Evolutionary conservation across 2,113 vertebrate genomes (phyloP), one percentile per base, ranked within the genome.

Genomic region (Casuarius casuarius): DNA sequence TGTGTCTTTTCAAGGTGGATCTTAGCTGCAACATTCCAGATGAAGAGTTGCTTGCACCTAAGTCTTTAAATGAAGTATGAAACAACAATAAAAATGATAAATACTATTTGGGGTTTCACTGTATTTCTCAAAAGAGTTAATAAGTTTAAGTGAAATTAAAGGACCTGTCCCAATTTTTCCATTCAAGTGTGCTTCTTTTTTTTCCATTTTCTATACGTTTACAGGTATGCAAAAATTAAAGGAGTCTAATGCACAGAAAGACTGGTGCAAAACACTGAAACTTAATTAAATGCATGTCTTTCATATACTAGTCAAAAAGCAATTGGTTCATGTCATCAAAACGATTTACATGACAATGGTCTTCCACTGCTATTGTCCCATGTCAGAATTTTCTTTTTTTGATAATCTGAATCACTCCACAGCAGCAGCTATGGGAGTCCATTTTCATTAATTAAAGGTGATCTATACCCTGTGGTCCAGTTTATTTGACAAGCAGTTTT

Each of bases 341-440:
- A 67, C 31, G 63, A 91, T 97, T 82, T 95, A 70, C 93, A 84
- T 90, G 85, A 95, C 79, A 92, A 96, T 12, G 5, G 71, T 63
- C 46, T 93, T 80, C 68, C 18, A 71, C 67, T 75, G 62, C 17
- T 80, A 20, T 68, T 94, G 67, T 94, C 73, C 56, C 54, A 82
- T 46, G 74, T 49, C 40, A 93, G 79, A 44, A 25, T 9, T 28
- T 17, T 38, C 38, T 38, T 58, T 70, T 94, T 92, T 56, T 17
- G 17, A 93, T 80, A 70, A 77, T 78, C 23, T 35, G 62, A 84
- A 88, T 91, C 70, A 80, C 88, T 89, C 42, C 25, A 63, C 63
- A 83, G 83, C 66, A 75, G 49, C 63, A 87, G 78, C 28, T 74
- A 54, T 16, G 54, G 68, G 33, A 83, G 86, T 73, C 62, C 5